Conservation (phyloP, 2,113 vertebrate species). For the Trachemys scripta region DNA sequence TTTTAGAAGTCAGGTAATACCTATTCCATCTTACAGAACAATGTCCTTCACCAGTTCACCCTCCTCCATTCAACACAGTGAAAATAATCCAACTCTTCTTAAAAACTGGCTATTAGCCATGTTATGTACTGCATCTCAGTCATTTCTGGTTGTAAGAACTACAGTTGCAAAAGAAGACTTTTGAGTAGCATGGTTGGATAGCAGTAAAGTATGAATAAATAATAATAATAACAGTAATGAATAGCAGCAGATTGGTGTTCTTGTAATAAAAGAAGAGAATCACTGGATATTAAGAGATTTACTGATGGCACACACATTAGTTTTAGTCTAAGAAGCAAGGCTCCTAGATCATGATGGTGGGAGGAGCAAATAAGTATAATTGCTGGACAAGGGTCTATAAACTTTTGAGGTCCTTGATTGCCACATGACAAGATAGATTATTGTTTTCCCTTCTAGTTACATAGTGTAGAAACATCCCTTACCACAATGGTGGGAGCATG, state of each 20-base stretch:
- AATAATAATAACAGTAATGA: background rate
- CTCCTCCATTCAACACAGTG: background rate
- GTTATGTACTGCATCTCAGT: background rate
- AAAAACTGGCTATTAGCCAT: background rate
- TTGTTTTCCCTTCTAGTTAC: background rate
- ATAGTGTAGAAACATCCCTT: background rate
- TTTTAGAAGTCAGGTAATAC: background rate
- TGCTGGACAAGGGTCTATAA: background rate
- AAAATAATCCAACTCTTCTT: background rate
- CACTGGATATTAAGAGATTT: background rate
- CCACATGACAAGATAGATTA: background rate
- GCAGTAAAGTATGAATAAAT: background rate
- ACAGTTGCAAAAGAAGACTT: fast-evolving
- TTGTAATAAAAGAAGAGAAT: fast-evolving
- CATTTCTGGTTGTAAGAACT: background rate
- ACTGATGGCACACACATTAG: background rate
- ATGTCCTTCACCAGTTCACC: background rate
- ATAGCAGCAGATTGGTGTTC: background rate
- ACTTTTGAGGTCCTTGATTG: background rate
- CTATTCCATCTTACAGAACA: background rate
- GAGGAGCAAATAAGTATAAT: background rate
- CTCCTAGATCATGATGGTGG: background rate
- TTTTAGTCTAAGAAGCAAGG: background rate
- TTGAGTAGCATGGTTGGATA: background rate
- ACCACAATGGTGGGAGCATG: background rate